Base-by-base conservation (phyloP, 2,888 invertebrate genomes). In the Apocheima hispidaria region DNA sequence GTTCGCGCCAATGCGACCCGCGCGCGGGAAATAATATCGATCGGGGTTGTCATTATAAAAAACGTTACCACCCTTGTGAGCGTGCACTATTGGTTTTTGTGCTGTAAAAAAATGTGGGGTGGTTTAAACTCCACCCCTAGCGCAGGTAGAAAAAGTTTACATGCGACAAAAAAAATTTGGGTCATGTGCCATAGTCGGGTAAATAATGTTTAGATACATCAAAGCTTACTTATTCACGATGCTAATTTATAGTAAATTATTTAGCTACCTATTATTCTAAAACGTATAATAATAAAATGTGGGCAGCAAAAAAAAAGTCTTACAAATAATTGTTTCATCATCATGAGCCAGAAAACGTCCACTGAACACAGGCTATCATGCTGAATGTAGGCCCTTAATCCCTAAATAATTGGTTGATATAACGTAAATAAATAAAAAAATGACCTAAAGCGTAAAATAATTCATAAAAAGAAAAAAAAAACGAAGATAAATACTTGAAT, bases 1-100 rank as follows among this genome's bases (percentile, higher is more conserved):
- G 87, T 86, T 81, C 77, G 78, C 78, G 79, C 86, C 84, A 86
- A 88, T 88, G 82, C 84, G 73, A 75, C 71, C 73, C 74, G 70
- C 68, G 80, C 81, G 87, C 86, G 86, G 87, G 84, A 88, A 89
- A 86, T 82, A 26, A 82, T 90, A 90, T 90, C 80, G 90, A 90
- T 82, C 84, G 65, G 71, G 68, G 82, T 75, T 79, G 82, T 77
- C 75, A 74, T 67, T 69, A 75, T 49, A 81, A 87, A 89, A 91
- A 90, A 83, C 82, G 87, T 84, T 83, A 77, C 88, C 87, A 89
- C 91, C 91, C 90, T 75, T 71, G 54, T 60, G 41, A 41, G 52
- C 53, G 81, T 80, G 78, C 79, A 82, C 81, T 84, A 87, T 88
- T 87, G 86, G 86, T 78, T 86, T 89, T 85, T 86, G 74, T 83